Evolutionary conservation across 1,140 invertebrate genomes (phyloP), one percentile per base, ranked within the genome.

Genomic region (Bombus confusus): DNA sequence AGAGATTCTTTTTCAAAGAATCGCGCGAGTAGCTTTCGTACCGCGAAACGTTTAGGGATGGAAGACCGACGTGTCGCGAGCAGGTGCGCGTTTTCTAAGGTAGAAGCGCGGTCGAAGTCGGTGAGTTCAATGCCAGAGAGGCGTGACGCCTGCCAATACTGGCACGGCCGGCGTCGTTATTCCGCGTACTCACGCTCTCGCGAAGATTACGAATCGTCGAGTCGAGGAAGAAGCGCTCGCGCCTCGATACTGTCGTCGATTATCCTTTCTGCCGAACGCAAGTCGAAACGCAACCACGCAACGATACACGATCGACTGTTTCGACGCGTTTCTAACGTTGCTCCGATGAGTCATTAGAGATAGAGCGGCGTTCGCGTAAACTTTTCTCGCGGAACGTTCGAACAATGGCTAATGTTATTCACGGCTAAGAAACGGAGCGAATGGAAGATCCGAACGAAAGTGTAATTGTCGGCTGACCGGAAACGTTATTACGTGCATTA

Each of bases 111-210:
- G 52, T 72, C 31, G n/a, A 25, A 59, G 68, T 22, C 57, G 83
- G 82, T 80, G 88, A 90, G 86, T 90, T 90, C 89, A 83, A 90
- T 82, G 89, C 86, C 89, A 83, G 89, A 22, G 71, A 86, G 82
- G 86, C 86, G 83, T 73, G 47, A 87, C 83, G 76, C 74, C 59
- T 85, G 59, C 57, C 28, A 57, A 90, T 79, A 75, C 41, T 22
- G 28, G 47, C 5, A 4, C 10, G 13, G 37, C 18, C 64, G 34
- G 39, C 22, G 59, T 74, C 57, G 59, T 52, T 59, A 77, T 18
- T 83, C 25, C 75, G 39, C 57, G 13, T 52, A 52, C 47, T 47
- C 31, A 15, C 57, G 34, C 6, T 64, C 80, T 52, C n/a, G 13
- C 4, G 25, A 59, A 37, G 41, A 83, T 74, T 66, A 34, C 39